phyloP scores from a whole-genome alignment of 2,797 vertebrate species.

The Anisognathus igniventris region DNA sequence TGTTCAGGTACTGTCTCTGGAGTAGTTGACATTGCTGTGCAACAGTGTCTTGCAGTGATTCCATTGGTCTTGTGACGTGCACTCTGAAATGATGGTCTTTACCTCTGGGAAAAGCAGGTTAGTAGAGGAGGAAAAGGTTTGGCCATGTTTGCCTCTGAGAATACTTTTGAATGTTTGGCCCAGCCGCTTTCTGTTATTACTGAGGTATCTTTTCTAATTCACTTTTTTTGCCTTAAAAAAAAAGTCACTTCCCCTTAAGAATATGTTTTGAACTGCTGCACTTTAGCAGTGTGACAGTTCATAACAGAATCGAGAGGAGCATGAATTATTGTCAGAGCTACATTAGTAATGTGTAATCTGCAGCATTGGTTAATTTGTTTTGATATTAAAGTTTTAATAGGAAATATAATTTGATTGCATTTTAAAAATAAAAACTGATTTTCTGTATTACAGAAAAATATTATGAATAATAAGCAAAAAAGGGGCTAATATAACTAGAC shows the following conservation, averaged over 20 bases:
- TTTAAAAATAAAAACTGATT: slow-evolving; percentile 77
- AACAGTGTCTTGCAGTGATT: not conserved
- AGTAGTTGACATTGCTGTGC: rapidly evolving
- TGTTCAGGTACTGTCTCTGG: not conserved
- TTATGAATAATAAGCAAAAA: slow-evolving; percentile 77
- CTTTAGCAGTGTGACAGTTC: slow-evolving; percentile 55
- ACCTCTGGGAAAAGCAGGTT: not conserved
- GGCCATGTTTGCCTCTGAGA: not conserved
- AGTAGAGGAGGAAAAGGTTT: not conserved
- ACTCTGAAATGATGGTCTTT: not conserved
- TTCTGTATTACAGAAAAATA: slow-evolving; percentile 69
- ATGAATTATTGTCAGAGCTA: slow-evolving; percentile 63
- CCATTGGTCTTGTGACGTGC: not conserved
- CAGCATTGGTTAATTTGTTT: slow-evolving; percentile 76
- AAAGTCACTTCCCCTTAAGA: slow-evolving; percentile 39
- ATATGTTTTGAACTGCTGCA: slow-evolving; percentile 15
- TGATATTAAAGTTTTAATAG: slow-evolving; percentile 79
- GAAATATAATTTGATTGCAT: slow-evolving; percentile 76
- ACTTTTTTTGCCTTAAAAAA: not conserved
- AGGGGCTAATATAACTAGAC: slow-evolving; percentile 67
- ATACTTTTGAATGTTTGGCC: not conserved
- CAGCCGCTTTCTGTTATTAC: not conserved
- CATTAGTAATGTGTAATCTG: slow-evolving; percentile 70
- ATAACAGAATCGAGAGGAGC: slow-evolving; percentile 37
- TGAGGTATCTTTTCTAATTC: not conserved